Base-by-base conservation (phyloP, 1,140 invertebrate genomes). In the Manduca sexta region DNA sequence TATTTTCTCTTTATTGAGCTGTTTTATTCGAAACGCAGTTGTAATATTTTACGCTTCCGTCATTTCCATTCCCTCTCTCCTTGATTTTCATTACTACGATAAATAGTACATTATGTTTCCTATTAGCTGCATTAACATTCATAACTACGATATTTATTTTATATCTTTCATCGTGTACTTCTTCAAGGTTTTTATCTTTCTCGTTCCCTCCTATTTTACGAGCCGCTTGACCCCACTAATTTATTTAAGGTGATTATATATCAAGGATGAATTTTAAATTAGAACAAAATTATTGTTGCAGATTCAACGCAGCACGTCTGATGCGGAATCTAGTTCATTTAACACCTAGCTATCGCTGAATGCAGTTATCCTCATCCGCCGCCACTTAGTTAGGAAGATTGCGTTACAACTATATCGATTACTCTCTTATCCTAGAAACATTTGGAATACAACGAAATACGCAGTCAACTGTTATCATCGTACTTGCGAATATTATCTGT, bases 381-480 rank as follows among this genome's bases (percentile, higher is more conserved):
- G 52, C 41, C 47, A 18, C 49, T 50, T 45, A 18, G 42, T 61
- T 46, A 54, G 50, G 43, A 45, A 52, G 42, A 58, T 49, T 52
- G 45, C 65, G 52, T 70, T 69, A 65, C 64, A 69, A 63, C 60
- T 18, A 65, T 38, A 64, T 66, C 64, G 18, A 52, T 54, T 39
- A 46, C 4, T 51, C 29, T 43, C 35, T 42, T 30, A 49, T 52
- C 35, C 49, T 52, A 53, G 11, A 38, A 43, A 52, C 45, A 60
- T 49, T 41, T 48, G 48, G 69, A 67, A 58, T 58, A 50, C 51
- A 55, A 58, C 49, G 62, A 64, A 67, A 68, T 48, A 45, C 58
- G 58, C 69, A 73, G 66, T 69, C 52, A 66, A 68, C 58, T 64
- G 51, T 57, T 37, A 79, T 82, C 76, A 74, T 52, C 39, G 63